phyloP scores from a whole-genome alignment of 1,140 invertebrate species.

The Zaprionus lachaisei region DNA sequence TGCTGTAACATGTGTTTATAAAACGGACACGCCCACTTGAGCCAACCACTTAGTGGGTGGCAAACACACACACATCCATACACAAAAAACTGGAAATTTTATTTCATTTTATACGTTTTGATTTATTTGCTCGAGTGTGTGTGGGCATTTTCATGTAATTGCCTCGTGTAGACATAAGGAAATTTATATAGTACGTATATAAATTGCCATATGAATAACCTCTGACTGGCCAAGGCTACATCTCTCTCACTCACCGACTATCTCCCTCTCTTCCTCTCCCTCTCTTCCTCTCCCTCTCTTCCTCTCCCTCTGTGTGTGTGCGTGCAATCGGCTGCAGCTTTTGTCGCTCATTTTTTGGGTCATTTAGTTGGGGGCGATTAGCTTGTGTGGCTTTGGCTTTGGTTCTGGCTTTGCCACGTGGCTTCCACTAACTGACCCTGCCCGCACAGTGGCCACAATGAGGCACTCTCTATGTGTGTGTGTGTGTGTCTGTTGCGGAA shows the following conservation, averaged over 20 bases:
- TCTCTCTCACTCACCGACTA: background rate
- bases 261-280: background rate
- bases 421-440: constrained; percentile 32
- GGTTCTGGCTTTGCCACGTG: constrained; percentile 18
- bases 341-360: constrained; percentile 74
- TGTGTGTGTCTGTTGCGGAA: constrained; percentile 41
- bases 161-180: constrained; percentile 56
- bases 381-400: constrained; percentile 43
- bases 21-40: constrained; percentile 42
- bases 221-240: background rate
- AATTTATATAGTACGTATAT: constrained; percentile 59
- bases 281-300: background rate
- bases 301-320: constrained; percentile 9
- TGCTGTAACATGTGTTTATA: constrained; percentile 48
- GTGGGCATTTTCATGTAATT: constrained; percentile 70
- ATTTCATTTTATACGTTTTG: constrained; percentile 51
- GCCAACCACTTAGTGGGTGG: constrained; percentile 24
- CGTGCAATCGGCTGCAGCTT: constrained; percentile 75
- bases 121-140: constrained; percentile 60
- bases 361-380: constrained; percentile 76
- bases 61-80: background rate
- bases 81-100: constrained; percentile 28
- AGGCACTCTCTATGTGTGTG: constrained; percentile 4
- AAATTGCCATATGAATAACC: constrained; percentile 48
- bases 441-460: constrained; percentile 28